Conservation (phyloP, 2,797 vertebrate species). For the Morus bassanus region DNA sequence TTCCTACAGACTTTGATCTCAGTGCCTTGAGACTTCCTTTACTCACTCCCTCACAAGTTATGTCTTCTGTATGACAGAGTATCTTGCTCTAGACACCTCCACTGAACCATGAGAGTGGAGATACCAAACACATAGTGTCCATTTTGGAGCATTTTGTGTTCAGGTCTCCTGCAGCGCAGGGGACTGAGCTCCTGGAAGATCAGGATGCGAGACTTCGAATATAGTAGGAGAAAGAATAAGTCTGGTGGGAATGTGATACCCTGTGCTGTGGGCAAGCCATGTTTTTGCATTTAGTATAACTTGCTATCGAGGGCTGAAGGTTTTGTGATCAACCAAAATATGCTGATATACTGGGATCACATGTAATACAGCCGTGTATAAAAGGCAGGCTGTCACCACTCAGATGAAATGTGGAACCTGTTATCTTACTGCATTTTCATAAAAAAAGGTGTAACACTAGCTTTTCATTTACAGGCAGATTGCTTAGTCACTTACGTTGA, state of each 20-base stretch:
- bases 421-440: background rate
- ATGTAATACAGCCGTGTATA: background rate
- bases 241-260: background rate
- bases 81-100: background rate
- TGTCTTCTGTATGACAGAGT: background rate
- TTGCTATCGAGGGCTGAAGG: background rate
- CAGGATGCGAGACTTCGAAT: background rate
- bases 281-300: background rate
- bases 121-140: background rate
- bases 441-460: background rate
- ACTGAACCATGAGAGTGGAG: background rate
- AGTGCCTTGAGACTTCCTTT: background rate
- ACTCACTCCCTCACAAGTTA: background rate
- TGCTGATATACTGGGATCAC: background rate
- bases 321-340: background rate
- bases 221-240: background rate
- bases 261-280: rapidly evolving
- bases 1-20: background rate
- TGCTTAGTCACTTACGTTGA: background rate
- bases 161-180: background rate
- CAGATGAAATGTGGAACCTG: background rate
- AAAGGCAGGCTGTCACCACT: background rate
- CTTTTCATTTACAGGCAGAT: background rate
- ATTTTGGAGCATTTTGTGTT: background rate
- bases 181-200: background rate